Conservation (phyloP, 2,888 invertebrate genomes). For the Phymatocera aterrima region DNA sequence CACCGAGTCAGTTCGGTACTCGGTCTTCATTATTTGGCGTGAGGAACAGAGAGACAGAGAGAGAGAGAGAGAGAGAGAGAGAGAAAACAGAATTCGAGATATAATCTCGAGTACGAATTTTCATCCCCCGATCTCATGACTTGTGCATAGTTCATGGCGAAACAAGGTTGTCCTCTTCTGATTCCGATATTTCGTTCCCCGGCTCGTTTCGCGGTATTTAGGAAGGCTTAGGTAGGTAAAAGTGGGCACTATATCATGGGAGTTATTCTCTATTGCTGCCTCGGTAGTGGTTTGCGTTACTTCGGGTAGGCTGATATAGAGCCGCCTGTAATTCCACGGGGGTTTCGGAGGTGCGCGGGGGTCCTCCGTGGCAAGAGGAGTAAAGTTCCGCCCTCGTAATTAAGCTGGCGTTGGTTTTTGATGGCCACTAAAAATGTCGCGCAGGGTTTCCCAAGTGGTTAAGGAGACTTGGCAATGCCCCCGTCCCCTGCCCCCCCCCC, state of each 20-base stretch:
- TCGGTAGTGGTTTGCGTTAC: not conserved
- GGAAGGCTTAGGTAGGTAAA: not conserved
- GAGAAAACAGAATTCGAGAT: no score
- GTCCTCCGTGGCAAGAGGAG: slow-evolving; percentile 10
- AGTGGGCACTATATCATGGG: not conserved
- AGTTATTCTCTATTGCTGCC: slow-evolving; percentile 32
- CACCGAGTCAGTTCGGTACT: no score
- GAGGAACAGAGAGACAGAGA: no score
- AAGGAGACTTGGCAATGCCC: slow-evolving; percentile 64
- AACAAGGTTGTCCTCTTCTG: not conserved
- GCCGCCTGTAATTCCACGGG: slow-evolving; percentile 28
- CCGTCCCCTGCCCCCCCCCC: not conserved
- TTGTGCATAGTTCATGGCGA: not conserved
- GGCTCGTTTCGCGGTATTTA: not conserved
- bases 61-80: no score
- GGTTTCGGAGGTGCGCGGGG: not conserved
- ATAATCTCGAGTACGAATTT: no score
- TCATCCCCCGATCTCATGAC: no score
- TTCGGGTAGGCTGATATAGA: not conserved
- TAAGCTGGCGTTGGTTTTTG: slow-evolving; percentile 72
- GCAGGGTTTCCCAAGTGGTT: slow-evolving; percentile 69
- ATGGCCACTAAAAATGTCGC: slow-evolving; percentile 74
- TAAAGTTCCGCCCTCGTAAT: slow-evolving; percentile 66
- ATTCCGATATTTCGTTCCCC: not conserved
- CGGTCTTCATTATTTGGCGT: no score